phyloP scores from a whole-genome alignment of 2,113 vertebrate genomes.

The Grus americana region DNA sequence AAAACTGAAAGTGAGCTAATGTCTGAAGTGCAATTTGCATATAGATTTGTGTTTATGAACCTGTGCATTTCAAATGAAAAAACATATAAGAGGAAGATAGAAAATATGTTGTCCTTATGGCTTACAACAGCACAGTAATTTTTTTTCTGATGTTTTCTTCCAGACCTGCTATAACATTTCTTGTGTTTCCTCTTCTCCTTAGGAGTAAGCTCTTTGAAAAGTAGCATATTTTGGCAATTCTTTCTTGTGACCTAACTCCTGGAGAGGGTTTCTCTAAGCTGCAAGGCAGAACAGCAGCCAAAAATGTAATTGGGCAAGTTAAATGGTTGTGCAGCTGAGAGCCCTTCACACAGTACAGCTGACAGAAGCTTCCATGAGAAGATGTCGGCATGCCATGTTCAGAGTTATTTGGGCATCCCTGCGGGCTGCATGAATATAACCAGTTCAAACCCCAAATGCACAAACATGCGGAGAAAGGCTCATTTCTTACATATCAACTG shows the following conservation, averaged over 20 bases:
- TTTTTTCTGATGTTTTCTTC: not conserved
- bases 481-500: not conserved
- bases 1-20: not conserved
- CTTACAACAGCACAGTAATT: not conserved
- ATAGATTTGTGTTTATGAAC: not conserved
- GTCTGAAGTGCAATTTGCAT: not conserved
- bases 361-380: not conserved
- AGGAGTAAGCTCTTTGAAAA: not conserved
- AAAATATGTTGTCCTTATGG: not conserved
- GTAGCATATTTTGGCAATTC: not conserved
- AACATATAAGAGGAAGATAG: not conserved
- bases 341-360: not conserved
- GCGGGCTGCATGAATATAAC: not conserved
- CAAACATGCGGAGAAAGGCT: not conserved
- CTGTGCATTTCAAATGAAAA: not conserved
- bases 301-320: not conserved
- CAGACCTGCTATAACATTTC: not conserved
- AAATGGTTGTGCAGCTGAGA: conserved; percentile 12
- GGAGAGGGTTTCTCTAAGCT: not conserved
- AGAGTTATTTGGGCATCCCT: not conserved
- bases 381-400: not conserved
- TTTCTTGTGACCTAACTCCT: not conserved
- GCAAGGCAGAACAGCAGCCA: not conserved
- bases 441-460: not conserved
- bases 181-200: not conserved